Evolutionary conservation across 2,113 vertebrate genomes (phyloP).

Genomic region (Callocephalon fimbriatum): DNA sequence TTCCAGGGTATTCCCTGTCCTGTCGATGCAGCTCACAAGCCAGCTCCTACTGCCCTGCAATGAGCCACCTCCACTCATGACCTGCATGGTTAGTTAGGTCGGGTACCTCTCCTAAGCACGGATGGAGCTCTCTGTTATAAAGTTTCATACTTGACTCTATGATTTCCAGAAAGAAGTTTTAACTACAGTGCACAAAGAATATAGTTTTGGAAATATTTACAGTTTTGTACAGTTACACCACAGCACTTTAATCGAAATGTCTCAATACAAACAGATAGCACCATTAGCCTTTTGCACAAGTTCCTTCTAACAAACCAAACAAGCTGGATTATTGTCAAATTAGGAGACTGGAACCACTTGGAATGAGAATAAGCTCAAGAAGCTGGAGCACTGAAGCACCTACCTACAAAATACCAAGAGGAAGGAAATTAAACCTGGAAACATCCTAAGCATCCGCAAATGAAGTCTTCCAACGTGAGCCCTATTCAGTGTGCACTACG

Average conservation of each 20-base stretch:
- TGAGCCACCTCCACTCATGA: background rate
- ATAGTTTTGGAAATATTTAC: slow-evolving; percentile 68
- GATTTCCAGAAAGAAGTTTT: slow-evolving; percentile 29
- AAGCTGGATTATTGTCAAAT: background rate
- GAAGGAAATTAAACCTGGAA: background rate
- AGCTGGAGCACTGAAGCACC: background rate
- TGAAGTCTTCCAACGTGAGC: background rate
- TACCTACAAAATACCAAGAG: background rate
- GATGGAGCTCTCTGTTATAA: background rate
- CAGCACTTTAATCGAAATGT: slow-evolving; percentile 28
- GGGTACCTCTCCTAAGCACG: background rate
- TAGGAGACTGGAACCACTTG: background rate
- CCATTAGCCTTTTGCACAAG: slow-evolving; percentile 51
- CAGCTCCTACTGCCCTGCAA: background rate
- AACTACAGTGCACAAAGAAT: slow-evolving; percentile 69
- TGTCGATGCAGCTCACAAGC: background rate
- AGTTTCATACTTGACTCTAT: slow-evolving; percentile 3
- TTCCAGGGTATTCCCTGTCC: background rate
- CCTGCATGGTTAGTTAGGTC: background rate
- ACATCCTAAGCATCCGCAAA: background rate
- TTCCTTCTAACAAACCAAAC: slow-evolving; percentile 17
- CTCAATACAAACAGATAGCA: slow-evolving; percentile 68
- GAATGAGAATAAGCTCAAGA: background rate
- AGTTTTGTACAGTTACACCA: slow-evolving; percentile 67
- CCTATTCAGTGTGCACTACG: background rate